phyloP scores from a whole-genome alignment of 2,797 vertebrate genomes.

The Setipinna tenuifilis region DNA sequence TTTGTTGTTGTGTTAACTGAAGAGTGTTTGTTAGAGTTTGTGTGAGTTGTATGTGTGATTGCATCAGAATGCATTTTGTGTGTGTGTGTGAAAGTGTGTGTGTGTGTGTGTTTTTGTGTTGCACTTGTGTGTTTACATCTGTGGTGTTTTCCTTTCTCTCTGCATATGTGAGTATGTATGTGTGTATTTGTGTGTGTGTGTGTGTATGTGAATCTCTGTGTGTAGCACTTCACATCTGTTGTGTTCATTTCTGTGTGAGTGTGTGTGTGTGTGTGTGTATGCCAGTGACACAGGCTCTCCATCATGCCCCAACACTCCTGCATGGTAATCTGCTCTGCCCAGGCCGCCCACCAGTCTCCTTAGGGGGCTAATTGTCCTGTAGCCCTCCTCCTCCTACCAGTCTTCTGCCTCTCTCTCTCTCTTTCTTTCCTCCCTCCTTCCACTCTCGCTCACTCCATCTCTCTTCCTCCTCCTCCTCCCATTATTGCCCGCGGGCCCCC shows the following conservation, averaged over 20 bases:
- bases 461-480: slow-evolving; percentile 23
- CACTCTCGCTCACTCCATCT: slow-evolving; percentile 42
- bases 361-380: slow-evolving; percentile 68
- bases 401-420: not conserved
- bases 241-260: too few species aligned
- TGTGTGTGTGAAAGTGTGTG: not conserved
- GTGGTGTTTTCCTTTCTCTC: not conserved
- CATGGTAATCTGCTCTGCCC: slow-evolving; percentile 49
- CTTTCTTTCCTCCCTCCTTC: not conserved
- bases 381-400: slow-evolving; percentile 35
- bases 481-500: slow-evolving; percentile 6
- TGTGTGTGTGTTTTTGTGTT: slow-evolving; percentile 1
- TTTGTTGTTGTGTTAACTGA: not conserved
- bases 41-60: not conserved
- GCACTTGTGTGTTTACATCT: not conserved
- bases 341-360: slow-evolving; percentile 65
- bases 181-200: not conserved
- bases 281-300: not conserved
- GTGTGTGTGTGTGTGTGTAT: not conserved
- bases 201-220: too few species aligned
- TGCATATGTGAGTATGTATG: not conserved
- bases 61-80: not conserved
- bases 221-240: too few species aligned
- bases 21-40: too few species aligned
- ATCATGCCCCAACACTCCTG: slow-evolving; percentile 36